These are phyloP conservation scores for Dromococcyx pavoninus DNA, from an alignment of 2,797 vertebrate genomes.

Conservation along the genomic window DNA sequence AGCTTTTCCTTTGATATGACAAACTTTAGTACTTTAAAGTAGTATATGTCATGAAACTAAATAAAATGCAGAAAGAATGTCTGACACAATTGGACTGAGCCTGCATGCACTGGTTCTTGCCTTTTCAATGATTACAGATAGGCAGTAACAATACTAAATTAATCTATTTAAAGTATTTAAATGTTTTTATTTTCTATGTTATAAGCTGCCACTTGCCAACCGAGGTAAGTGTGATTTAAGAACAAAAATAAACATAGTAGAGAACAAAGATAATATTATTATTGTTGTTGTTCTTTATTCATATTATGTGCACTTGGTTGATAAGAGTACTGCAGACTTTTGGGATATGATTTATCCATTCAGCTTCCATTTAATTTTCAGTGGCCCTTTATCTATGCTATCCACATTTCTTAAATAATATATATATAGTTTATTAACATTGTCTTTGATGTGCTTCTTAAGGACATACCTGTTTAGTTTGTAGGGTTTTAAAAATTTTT, in stretches of 20 bases:
- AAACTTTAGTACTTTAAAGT: neutral
- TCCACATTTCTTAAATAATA: neutral
- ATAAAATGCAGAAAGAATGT: neutral
- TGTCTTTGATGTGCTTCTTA: neutral
- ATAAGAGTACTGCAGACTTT: neutral
- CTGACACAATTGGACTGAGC: neutral
- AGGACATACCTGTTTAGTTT: neutral
- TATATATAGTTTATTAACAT: neutral
- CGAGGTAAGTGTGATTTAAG: constrained; percentile 23
- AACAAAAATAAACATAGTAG: neutral
- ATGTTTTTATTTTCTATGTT: constrained; percentile 20
- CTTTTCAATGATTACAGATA: neutral
- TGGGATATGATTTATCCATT: neutral
- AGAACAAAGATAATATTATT: neutral
- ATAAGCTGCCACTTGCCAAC: constrained; percentile 25
- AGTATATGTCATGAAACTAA: neutral
- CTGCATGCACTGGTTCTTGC: neutral
- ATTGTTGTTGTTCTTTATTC: neutral
- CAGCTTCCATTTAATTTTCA: neutral
- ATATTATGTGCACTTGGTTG: neutral
- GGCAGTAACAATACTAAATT: neutral
- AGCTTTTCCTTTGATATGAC: neutral
- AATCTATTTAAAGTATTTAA: neutral
- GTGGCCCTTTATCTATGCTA: neutral
- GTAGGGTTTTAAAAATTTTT: neutral